phyloP scores from a whole-genome alignment of 2,888 invertebrate genomes.

The Ypsolopha scabrella region DNA sequence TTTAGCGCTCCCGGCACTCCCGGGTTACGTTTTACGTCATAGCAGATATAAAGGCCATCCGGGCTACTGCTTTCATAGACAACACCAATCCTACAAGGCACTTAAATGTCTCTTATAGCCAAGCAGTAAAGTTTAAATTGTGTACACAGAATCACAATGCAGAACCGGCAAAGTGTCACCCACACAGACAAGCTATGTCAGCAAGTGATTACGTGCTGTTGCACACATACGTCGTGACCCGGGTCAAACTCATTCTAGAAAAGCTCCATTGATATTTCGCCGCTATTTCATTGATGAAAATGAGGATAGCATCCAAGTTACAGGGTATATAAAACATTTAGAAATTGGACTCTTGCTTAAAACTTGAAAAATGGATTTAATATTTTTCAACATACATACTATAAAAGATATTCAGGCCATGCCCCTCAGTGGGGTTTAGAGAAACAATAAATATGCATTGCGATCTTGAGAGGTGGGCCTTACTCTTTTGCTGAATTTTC shows the following conservation, averaged over 20 bases:
- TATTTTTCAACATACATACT: too few species aligned
- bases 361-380: too few species aligned
- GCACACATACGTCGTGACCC: slow-evolving; percentile 48
- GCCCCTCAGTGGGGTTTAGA: too few species aligned
- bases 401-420: too few species aligned
- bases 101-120: background rate
- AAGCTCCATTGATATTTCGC: slow-evolving; percentile 61
- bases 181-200: slow-evolving; percentile 19
- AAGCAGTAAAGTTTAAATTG: background rate
- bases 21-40: slow-evolving; percentile 1
- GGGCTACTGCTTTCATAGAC: background rate
- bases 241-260: slow-evolving; percentile 54
- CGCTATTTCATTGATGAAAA: slow-evolving; percentile 53
- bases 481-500: too few species aligned
- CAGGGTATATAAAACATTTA: too few species aligned
- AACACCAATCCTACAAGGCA: background rate
- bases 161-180: slow-evolving; percentile 5
- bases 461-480: too few species aligned
- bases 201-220: slow-evolving; percentile 10
- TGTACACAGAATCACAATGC: slow-evolving; percentile 1
- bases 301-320: background rate
- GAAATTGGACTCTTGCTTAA: too few species aligned
- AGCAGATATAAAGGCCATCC: background rate
- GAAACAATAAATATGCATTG: too few species aligned
- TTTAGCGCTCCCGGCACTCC: background rate